These are phyloP conservation scores for Corydoras sp. DNA, from an alignment of 2,113 vertebrate species.

Conservation along the genomic window DNA sequence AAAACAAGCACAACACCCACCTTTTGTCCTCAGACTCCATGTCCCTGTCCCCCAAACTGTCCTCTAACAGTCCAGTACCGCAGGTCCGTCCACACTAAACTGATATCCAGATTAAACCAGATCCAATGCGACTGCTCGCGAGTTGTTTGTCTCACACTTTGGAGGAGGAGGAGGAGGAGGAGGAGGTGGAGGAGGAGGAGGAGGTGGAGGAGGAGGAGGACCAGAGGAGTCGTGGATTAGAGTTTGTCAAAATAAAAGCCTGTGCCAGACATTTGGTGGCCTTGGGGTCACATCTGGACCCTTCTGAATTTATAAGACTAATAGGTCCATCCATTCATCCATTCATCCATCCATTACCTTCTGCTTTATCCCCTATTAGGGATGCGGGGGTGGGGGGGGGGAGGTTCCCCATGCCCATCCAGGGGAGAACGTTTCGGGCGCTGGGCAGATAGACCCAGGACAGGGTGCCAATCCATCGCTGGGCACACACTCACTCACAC, in stretches of 20 bases:
- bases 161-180: neutral
- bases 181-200: neutral
- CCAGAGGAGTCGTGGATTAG: neutral
- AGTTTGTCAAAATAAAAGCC: slow-evolving; percentile 11
- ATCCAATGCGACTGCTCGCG: neutral
- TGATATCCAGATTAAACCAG: neutral
- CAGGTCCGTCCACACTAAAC: neutral
- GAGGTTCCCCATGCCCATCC: no score
- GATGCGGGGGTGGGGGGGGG: no score
- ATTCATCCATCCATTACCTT: no score
- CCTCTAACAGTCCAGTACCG: neutral
- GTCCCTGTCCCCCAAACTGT: neutral
- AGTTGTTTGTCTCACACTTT: slow-evolving; percentile 30
- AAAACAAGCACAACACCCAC: neutral
- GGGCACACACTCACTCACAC: no score
- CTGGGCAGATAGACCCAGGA: no score
- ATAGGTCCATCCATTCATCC: no score
- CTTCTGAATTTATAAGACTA: no score
- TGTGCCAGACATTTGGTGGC: no score
- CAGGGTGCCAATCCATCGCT: no score
- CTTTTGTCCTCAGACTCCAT: slow-evolving; percentile 25
- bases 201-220: neutral
- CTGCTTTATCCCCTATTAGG: no score
- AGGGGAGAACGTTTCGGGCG: no score
- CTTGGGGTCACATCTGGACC: no score